Base-by-base conservation (phyloP, 1,140 invertebrate genomes). In the Meloidogyne hapla region DNA sequence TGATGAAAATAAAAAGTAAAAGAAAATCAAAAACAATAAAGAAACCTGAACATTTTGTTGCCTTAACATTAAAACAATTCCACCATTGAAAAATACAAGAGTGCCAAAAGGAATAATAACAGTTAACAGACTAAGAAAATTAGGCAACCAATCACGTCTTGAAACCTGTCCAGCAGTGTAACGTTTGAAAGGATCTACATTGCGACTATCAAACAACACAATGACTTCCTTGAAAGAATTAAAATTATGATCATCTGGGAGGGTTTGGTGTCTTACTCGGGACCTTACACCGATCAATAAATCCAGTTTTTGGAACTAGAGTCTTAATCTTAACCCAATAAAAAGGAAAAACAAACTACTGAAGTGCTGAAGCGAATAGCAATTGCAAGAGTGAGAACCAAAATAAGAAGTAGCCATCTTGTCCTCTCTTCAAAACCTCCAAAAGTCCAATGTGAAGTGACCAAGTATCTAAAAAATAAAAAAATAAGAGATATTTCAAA, bases 371-470 rank as follows among this genome's bases (percentile, higher is more conserved):
- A 69, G 66, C 83, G 86, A 13, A 86, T 75, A 18, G 83, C 75
- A 38, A 86, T 74, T 18, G 78, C 80, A 21, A 78, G 62, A 23
- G 69, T 66, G 26, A 85, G 74, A 12, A 80, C 67, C 21, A 56
- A 66, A 15, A 77, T 62, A 15, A 86, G 77, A 23, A 85, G 63
- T 23, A 87, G 56, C 85, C 85, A 86, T 33, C 84, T 76, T 4
- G 81, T 83, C 8, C 81, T 67, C 38, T 79, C 77, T 26, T 85
- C 83, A 70, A 86, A 86, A 9, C 84, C 84, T 28, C 81, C 83
- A 67, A 83, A 85, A 26, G 84, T 87, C 84, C 84, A 86, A 74
- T 86, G 84, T 13, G 79, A 79, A 42, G 84, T 86, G 74, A 85
- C 77, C 21, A 75, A 69, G 64, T 73, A 73, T 33, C 70, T 73